Evolutionary conservation across 2,113 vertebrate genomes (phyloP).

Genomic region (Pteronura brasiliensis): DNA sequence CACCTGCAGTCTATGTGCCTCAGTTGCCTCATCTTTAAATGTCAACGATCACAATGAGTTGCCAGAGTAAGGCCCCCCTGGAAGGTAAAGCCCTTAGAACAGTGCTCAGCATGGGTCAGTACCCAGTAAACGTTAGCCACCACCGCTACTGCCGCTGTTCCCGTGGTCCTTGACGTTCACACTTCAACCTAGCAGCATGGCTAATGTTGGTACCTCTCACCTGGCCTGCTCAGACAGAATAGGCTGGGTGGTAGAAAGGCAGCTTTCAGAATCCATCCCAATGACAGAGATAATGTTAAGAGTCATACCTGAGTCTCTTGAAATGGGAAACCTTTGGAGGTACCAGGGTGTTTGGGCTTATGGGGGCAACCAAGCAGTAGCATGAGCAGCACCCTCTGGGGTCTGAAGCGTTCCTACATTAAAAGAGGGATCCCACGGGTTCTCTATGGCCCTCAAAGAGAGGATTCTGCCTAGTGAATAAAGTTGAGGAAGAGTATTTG

Average conservation of each 20-base stretch:
- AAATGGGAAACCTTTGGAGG: neutral
- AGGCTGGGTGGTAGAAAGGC: neutral
- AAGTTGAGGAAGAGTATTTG: neutral
- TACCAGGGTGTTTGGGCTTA: neutral
- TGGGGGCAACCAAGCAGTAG: neutral
- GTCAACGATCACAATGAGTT: neutral
- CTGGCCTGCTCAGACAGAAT: neutral
- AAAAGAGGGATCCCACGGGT: neutral
- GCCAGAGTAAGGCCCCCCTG: neutral
- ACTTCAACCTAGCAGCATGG: neutral
- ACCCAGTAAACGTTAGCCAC: neutral
- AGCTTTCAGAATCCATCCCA: neutral
- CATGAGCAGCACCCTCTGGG: neutral
- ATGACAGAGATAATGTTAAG: neutral
- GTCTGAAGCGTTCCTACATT: neutral
- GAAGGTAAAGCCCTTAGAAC: neutral
- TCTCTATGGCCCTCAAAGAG: neutral
- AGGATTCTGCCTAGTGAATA: neutral
- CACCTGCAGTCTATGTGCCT: neutral
- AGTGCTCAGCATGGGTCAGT: neutral
- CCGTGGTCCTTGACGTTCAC: neutral
- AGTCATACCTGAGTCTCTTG: neutral
- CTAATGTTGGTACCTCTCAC: neutral
- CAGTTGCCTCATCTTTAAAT: neutral
- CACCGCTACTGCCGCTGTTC: fast-evolving